These are phyloP conservation scores for Esox lucius DNA, from an alignment of 2,797 vertebrate species.

Conservation along the genomic window DNA sequence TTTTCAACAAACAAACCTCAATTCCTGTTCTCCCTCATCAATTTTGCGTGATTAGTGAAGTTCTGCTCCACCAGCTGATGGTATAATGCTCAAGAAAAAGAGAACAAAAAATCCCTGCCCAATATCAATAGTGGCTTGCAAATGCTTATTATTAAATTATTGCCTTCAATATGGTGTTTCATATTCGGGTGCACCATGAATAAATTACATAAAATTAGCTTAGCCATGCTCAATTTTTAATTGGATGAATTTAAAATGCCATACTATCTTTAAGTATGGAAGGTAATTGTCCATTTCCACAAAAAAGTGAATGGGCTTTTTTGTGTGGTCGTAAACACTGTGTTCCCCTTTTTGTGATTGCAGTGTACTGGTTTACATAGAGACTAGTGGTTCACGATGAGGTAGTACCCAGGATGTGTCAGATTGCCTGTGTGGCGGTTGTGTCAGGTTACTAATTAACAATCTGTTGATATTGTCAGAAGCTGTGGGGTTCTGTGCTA, in stretches of 20 bases:
- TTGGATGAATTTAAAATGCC: background rate
- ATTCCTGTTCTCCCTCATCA: background rate
- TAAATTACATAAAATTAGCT: background rate
- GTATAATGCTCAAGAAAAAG: background rate
- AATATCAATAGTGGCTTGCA: background rate
- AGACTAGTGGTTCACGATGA: background rate
- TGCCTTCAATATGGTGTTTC: background rate
- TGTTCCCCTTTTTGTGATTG: background rate
- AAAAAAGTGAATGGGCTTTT: background rate
- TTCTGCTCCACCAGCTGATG: constrained; percentile 20
- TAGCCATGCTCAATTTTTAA: background rate
- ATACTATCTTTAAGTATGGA: background rate
- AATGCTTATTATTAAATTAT: background rate
- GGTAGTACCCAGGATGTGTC: background rate
- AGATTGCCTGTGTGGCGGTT: background rate
- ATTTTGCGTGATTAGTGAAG: constrained; percentile 33
- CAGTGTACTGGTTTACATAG: background rate
- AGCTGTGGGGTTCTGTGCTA: background rate
- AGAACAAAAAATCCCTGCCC: background rate
- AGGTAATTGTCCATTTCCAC: background rate
- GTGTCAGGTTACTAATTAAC: background rate
- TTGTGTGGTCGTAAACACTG: background rate
- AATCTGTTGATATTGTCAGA: background rate
- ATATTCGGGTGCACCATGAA: background rate
- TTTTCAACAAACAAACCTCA: constrained; percentile 29